A percentile compares a stretch with the other conserved stretches of the same genome.
phyloP scores from a whole-genome alignment of 2,888 invertebrate genomes.

The Aelia acuminata region DNA sequence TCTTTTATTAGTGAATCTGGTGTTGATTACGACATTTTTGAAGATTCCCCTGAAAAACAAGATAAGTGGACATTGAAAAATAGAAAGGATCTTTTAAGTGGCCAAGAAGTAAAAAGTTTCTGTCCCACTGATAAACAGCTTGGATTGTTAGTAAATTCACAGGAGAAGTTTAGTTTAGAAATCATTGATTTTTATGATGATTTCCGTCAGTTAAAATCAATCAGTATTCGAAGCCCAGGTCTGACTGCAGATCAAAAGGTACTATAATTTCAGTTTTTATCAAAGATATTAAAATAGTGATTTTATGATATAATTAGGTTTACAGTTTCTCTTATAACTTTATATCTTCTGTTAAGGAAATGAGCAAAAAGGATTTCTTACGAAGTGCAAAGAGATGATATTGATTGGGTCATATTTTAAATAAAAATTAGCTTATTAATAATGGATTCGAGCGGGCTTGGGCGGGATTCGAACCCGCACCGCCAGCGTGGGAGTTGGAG shows the following conservation, averaged over 20 bases:
- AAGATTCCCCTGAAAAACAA: conserved; percentile 52
- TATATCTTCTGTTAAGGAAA: no score
- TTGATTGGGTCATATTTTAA: no score
- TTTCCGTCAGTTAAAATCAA: not conserved
- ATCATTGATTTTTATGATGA: not conserved
- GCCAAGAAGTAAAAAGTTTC: not conserved
- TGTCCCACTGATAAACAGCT: not conserved
- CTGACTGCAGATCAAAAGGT: not conserved
- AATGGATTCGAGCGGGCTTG: no score
- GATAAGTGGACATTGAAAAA: conserved; percentile 48
- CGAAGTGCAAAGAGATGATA: no score
- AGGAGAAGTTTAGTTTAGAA: not conserved
- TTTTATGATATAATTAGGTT: not conserved
- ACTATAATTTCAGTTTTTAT: not conserved
- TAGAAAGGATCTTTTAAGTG: not conserved
- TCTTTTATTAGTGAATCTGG: conserved; percentile 45
- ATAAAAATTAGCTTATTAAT: no score
- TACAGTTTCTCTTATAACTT: no score
- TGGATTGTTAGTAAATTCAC: conserved; percentile 7
- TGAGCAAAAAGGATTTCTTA: no score
- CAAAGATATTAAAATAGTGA: not conserved
- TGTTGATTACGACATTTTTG: conserved; percentile 53
- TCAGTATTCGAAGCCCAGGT: conserved; percentile 36
- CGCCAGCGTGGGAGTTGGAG: no score
- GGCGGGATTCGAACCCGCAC: no score